Evolutionary conservation across 2,113 vertebrate genomes (phyloP).

Genomic region (Cyprinodon tularosa): DNA sequence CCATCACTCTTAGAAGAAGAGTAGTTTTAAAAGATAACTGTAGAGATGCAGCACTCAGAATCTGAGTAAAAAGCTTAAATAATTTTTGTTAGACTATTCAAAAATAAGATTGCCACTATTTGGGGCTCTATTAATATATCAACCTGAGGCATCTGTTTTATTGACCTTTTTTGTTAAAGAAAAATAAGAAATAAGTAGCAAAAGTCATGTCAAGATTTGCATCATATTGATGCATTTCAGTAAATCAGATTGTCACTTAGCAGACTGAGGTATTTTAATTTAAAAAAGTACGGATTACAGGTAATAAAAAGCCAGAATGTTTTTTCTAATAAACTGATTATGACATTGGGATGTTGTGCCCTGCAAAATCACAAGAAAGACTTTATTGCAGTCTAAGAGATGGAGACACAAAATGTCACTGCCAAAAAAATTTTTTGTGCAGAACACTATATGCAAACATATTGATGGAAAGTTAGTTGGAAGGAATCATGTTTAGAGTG

Average conservation of each 20-base stretch:
- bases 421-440: neutral
- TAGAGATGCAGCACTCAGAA: neutral
- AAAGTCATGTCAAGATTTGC: neutral
- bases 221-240: neutral
- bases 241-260: neutral
- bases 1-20: slow-evolving; percentile 14
- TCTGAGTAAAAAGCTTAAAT: no score
- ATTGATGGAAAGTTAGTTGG: neutral
- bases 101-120: neutral
- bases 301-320: neutral
- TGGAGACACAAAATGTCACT: neutral
- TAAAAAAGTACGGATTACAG: neutral
- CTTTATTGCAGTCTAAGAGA: neutral
- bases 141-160: no score
- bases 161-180: neutral
- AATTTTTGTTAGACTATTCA: no score
- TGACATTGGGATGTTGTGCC: neutral
- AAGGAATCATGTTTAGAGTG: no score
- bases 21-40: neutral
- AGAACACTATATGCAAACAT: neutral
- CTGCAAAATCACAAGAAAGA: neutral
- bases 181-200: neutral
- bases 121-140: neutral
- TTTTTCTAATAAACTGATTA: neutral
- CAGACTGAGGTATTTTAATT: neutral